These are phyloP conservation scores for Thinocorus orbignyianus DNA, from an alignment of 2,113 vertebrate genomes.

Conservation along the genomic window DNA sequence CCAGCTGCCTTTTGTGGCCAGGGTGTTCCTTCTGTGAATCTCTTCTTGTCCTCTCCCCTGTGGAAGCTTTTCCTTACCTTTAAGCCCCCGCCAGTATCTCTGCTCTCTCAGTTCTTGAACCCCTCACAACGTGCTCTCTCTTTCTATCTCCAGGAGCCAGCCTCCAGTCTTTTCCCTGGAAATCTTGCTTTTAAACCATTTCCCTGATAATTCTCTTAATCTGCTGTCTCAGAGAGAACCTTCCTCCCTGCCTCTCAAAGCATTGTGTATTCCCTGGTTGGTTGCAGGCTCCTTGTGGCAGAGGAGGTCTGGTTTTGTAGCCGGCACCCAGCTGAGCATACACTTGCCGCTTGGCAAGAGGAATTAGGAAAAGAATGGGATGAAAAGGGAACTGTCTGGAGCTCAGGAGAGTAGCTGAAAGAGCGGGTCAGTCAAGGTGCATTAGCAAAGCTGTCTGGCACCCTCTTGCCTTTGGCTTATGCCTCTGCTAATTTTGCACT, in stretches of 20 bases:
- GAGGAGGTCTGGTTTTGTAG: constrained; percentile 22
- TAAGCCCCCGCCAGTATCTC: not conserved
- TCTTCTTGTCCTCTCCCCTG: not conserved
- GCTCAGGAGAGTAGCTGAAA: constrained; percentile 14
- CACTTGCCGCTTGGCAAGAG: constrained; percentile 24
- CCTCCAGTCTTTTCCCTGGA: not conserved
- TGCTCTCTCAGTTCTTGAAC: not conserved
- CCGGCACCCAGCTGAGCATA: constrained; percentile 15
- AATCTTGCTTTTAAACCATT: not conserved
- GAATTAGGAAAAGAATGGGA: not conserved
- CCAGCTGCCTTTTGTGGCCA: not conserved
- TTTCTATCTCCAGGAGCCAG: constrained; percentile 45
- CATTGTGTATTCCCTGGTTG: not conserved
- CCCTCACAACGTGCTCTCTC: constrained; percentile 34
- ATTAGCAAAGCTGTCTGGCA: constrained; percentile 56
- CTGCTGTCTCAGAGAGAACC: not conserved
- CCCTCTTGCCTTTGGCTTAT: not conserved
- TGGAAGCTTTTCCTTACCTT: not conserved
- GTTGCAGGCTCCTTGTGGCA: not conserved
- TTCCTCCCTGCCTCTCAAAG: constrained; percentile 13
- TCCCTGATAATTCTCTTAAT: not conserved
- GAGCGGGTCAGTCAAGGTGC: not conserved
- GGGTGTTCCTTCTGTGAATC: not conserved
- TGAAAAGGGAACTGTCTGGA: not conserved
- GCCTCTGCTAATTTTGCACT: constrained; percentile 24